Evolutionary conservation across 2,113 vertebrate genomes (phyloP), one percentile per base, ranked within the genome.

Genomic region (Sphaerodactylus townsendi): DNA sequence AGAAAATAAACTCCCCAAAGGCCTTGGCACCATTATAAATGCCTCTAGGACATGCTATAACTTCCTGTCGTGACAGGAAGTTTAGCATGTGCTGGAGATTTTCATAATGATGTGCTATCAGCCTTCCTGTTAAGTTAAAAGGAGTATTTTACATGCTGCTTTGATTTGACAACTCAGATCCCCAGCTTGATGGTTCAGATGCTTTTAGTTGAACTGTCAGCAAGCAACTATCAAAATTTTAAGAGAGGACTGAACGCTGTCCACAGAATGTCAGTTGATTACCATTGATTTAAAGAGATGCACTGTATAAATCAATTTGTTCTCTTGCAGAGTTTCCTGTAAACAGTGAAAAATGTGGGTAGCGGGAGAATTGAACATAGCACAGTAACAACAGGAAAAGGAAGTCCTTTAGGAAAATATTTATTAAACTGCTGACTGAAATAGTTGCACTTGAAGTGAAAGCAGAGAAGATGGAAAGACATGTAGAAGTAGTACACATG

Each of bases 81-180:
- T 44, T 44, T 44, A 44, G 44, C 44, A 44, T 44, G 44, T 9
- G 4, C 44, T 44, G 44, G 44, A 44, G 44, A 56, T 6, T 56
- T 17, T 23, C 23, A 19, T 21, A 56, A 56, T 56, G 21, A 56
- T 6, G 19, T 56, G 53, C 53, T 56, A 56, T 62, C 23, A 59
- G 59, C 9, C 59, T 46, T 41, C 28, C 56, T 46, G 77, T 87
- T 80, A 81, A 86, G 82, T 46, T 80, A 81, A 86, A 87, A 70
- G 53, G 21, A 87, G 53, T 74, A 44, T 30, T 15, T 46, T 65
- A 64, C 30, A 79, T n/a, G 64, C 62, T 48, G 33, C 30, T 23
- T 79, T 79, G 19, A 10, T 19, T 48, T 66, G 62, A 65, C n/a
- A 68, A 13, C 23, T 50, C 21, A 50, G 33, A 28, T 3, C 33